Percentiles rank a stretch among this genome's conserved stretches.
Conservation (phyloP, 2,888 invertebrate genomes). For the Erynnis tages region DNA sequence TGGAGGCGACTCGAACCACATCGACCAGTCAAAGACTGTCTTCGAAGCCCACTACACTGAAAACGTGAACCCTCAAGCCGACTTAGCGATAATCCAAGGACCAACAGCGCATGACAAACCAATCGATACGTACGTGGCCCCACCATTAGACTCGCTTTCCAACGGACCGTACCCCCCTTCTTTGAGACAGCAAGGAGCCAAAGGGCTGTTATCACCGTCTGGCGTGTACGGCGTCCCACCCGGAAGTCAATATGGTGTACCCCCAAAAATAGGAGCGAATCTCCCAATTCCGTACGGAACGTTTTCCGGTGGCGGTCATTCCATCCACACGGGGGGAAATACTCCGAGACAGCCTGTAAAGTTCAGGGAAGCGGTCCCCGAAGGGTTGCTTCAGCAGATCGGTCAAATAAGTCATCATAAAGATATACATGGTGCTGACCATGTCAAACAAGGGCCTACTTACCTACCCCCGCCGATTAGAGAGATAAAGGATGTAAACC, state of each 20-base stretch:
- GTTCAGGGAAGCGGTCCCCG: conserved; percentile 88
- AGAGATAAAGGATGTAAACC: conserved; percentile 73
- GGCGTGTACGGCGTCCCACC: conserved; percentile 83
- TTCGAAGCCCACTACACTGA: conserved; percentile 78
- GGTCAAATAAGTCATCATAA: conserved; percentile 84
- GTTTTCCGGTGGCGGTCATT: conserved; percentile 66
- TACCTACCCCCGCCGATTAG: conserved; percentile 86
- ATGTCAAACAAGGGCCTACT: conserved; percentile 70
- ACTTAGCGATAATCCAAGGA: conserved; percentile 46
- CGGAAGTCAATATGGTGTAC: conserved; percentile 72
- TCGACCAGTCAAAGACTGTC: conserved; percentile 74
- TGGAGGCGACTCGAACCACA: conserved; percentile 71
- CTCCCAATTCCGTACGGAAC: conserved; percentile 70
- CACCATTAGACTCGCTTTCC: conserved; percentile 70
- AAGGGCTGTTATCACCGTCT: conserved; percentile 82
- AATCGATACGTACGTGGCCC: conserved; percentile 63
- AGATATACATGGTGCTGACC: conserved; percentile 81
- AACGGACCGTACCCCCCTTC: conserved; percentile 60
- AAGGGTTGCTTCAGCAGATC: conserved; percentile 85
- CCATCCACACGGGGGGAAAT: conserved; percentile 62
- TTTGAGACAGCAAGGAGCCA: conserved; percentile 66
- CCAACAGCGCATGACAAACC: conserved; percentile 44
- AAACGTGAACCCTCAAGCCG: conserved; percentile 46
- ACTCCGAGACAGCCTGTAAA: conserved; percentile 84
- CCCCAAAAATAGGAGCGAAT: conserved; percentile 52